These are phyloP conservation scores for Andricus quercusramuli DNA, from an alignment of 2,888 invertebrate species.

Conservation along the genomic window DNA sequence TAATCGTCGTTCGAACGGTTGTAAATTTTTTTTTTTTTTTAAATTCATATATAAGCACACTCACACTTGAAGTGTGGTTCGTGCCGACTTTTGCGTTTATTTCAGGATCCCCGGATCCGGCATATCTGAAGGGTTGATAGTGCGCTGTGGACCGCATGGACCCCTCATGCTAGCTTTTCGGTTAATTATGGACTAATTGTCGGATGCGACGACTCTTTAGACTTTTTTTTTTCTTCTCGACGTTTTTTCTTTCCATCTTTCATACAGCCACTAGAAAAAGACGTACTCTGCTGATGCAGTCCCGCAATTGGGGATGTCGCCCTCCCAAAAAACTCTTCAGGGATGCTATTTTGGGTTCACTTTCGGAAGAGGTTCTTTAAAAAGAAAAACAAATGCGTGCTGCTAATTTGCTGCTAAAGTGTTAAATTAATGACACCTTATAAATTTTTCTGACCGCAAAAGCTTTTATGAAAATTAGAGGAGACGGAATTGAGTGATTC, in stretches of 20 bases:
- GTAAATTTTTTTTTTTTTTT: neutral
- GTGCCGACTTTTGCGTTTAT: slow-evolving; percentile 65
- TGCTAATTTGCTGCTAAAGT: neutral
- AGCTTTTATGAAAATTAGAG: neutral
- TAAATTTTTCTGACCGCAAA: neutral
- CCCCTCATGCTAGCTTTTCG: slow-evolving; percentile 53
- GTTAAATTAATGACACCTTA: neutral
- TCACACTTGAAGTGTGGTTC: slow-evolving; percentile 49
- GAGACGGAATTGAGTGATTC: neutral
- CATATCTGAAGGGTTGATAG: slow-evolving; percentile 69
- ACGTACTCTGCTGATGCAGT: slow-evolving; percentile 37
- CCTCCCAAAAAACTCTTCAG: slow-evolving; percentile 10
- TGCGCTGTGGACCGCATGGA: slow-evolving; percentile 59
- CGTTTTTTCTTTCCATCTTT: slow-evolving; percentile 45
- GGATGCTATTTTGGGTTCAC: neutral
- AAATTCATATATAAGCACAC: neutral
- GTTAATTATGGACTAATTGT: slow-evolving; percentile 75
- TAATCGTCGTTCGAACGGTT: slow-evolving; percentile 48
- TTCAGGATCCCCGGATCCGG: slow-evolving; percentile 62
- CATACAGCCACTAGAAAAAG: slow-evolving; percentile 51
- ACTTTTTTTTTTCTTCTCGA: slow-evolving; percentile 46
- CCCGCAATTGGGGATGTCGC: slow-evolving; percentile 33
- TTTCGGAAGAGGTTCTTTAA: neutral
- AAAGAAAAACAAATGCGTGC: neutral
- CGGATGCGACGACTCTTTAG: slow-evolving; percentile 51